Evolutionary conservation across 2,888 invertebrate genomes (phyloP).

Genomic region (Polietes domitor): DNA sequence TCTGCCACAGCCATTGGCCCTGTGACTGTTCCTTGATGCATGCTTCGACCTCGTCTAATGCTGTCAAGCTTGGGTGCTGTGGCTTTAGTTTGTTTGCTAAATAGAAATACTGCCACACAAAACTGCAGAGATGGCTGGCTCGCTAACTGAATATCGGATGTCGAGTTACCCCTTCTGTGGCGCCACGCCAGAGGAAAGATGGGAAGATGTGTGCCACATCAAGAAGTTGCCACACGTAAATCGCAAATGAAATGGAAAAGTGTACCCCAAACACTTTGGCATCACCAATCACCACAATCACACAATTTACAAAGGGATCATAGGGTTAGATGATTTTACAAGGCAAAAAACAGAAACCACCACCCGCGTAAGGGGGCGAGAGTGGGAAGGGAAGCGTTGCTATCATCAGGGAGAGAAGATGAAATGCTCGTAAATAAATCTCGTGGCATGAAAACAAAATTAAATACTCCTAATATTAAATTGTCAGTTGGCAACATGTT

Average conservation of each 20-base stretch:
- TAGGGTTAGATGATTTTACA: conserved; percentile 2
- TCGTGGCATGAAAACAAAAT: conserved; percentile 21
- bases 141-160: conserved; percentile 31
- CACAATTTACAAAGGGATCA: not conserved
- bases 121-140: conserved; percentile 29
- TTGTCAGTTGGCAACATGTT: conserved; percentile 51
- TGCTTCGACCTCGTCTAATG: conserved; percentile 29
- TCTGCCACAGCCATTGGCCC: not conserved
- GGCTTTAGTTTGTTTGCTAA: conserved; percentile 40
- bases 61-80: conserved; percentile 37
- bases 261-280: conserved; percentile 35
- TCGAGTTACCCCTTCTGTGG: not conserved
- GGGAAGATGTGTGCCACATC: conserved; percentile 23
- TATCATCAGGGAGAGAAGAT: not conserved
- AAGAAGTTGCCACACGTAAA: conserved; percentile 48
- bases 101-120: conserved; percentile 39
- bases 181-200: not conserved
- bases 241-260: conserved; percentile 57
- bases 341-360: not conserved
- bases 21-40: conserved; percentile 25
- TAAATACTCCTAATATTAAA: conserved; percentile 34
- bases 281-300: not conserved
- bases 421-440: conserved; percentile 21
- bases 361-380: too few species aligned
- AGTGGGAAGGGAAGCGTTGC: not conserved